A percentile compares a stretch with the other conserved stretches of the same genome.
These are phyloP conservation scores for Azemiops feae DNA, from an alignment of 2,113 vertebrate genomes.

Conservation along the genomic window DNA sequence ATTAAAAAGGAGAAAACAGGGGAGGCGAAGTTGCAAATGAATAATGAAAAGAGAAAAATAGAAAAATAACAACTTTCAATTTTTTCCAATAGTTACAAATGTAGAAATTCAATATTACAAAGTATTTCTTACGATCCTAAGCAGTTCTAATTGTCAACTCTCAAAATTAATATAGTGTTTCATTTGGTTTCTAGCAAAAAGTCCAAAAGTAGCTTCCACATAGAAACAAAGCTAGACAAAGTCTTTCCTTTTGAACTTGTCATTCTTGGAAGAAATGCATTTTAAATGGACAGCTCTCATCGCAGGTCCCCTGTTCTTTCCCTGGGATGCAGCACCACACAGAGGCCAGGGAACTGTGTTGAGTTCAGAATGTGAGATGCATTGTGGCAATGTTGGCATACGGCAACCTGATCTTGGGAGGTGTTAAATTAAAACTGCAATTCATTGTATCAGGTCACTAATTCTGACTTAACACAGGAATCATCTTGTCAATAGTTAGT, in stretches of 20 bases:
- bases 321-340: neutral
- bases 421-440: neutral
- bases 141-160: neutral
- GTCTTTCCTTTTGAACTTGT: neutral
- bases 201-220: neutral
- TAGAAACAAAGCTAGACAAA: neutral
- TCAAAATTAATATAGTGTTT: neutral
- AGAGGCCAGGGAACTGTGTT: neutral
- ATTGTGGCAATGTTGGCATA: neutral
- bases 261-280: neutral
- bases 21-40: neutral
- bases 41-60: neutral
- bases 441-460: slow-evolving; percentile 33
- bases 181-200: neutral
- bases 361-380: neutral
- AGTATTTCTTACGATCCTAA: neutral
- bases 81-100: neutral
- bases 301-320: neutral
- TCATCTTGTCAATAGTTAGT: slow-evolving; percentile 45
- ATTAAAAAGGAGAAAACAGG: neutral
- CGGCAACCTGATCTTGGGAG: neutral
- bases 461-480: slow-evolving; percentile 41
- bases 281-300: neutral
- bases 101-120: neutral
- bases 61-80: neutral